A percentile compares a stretch with the other conserved stretches of the same genome.
phyloP scores from a whole-genome alignment of 1,140 invertebrate genomes.

The Drosophila nigromelanica region DNA sequence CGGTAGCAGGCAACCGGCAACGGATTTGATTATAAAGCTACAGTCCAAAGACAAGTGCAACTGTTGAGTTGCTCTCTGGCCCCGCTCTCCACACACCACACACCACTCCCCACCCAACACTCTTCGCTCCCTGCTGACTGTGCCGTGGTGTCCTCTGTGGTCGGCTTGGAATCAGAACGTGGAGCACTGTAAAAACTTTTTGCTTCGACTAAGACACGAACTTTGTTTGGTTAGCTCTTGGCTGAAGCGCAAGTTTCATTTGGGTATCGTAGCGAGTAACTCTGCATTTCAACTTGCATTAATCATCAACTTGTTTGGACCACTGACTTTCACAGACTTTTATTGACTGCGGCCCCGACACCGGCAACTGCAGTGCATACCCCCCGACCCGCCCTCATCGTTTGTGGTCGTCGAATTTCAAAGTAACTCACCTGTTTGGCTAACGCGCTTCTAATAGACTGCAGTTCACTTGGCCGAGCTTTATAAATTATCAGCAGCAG shows the following conservation, averaged over 20 bases:
- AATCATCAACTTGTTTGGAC: constrained; percentile 74
- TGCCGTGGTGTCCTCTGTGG: constrained; percentile 4
- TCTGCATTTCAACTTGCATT: constrained; percentile 72
- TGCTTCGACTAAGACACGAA: constrained; percentile 38
- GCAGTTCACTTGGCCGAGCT: constrained; percentile 59
- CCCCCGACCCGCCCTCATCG: background rate
- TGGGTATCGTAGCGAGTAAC: constrained; percentile 36
- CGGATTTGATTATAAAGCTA: constrained; percentile 70
- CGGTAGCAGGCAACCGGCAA: constrained; percentile 22
- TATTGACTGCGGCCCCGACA: constrained; percentile 59
- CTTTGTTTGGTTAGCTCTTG: constrained; percentile 56
- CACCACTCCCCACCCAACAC: background rate
- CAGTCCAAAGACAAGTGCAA: constrained; percentile 54
- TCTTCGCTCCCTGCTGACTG: background rate
- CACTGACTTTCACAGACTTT: constrained; percentile 61
- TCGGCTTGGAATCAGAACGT: constrained; percentile 1
- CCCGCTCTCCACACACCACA: background rate
- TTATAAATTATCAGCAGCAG: constrained; percentile 74
- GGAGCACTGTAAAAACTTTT: constrained; percentile 31
- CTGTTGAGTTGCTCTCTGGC: constrained; percentile 35
- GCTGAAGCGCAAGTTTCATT: constrained; percentile 43
- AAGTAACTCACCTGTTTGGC: constrained; percentile 38
- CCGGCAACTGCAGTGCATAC: constrained; percentile 11
- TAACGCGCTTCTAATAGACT: constrained; percentile 80
- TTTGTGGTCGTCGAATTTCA: background rate